Percentiles rank a stretch among this genome's conserved stretches.
phyloP scores from a whole-genome alignment of 2,113 vertebrate species.

The Sorex fumeus region DNA sequence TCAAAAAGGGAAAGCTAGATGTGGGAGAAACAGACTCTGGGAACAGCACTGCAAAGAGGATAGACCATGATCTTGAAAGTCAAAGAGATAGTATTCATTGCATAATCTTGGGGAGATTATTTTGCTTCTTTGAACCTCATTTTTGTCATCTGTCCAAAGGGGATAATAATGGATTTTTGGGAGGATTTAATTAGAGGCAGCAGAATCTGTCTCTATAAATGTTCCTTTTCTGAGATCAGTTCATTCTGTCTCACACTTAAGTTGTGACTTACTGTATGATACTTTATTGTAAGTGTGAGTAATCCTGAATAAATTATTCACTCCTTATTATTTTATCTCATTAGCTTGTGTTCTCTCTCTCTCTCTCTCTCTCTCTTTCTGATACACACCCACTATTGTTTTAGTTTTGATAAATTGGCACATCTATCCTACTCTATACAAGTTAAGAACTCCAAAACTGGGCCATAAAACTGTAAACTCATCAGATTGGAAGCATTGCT shows the following conservation, averaged over 20 bases:
- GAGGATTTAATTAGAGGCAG: slow-evolving; percentile 45
- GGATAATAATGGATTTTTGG: slow-evolving; percentile 8
- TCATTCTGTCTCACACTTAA: neutral
- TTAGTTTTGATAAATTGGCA: neutral
- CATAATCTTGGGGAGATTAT: slow-evolving; percentile 16
- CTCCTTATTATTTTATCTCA: too few species aligned
- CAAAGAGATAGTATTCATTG: slow-evolving; percentile 3
- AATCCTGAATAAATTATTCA: neutral
- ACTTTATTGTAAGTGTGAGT: neutral
- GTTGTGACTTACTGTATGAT: neutral
- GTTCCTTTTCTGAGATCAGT: neutral
- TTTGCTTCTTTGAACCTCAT: slow-evolving; percentile 56
- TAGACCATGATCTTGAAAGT: neutral
- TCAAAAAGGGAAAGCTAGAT: neutral
- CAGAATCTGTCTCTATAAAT: slow-evolving; percentile 49
- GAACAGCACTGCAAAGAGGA: neutral
- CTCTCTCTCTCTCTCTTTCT: neutral
- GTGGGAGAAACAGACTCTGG: too few species aligned
- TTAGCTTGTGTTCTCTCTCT: neutral
- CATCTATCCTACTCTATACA: neutral
- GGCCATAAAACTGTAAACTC: neutral
- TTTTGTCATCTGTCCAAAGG: slow-evolving; percentile 58
- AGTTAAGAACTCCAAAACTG: neutral
- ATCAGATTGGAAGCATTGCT: neutral
- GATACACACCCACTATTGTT: neutral